Evolutionary conservation across 2,797 vertebrate genomes (phyloP).

Genomic region (Sebastes steindachneri): DNA sequence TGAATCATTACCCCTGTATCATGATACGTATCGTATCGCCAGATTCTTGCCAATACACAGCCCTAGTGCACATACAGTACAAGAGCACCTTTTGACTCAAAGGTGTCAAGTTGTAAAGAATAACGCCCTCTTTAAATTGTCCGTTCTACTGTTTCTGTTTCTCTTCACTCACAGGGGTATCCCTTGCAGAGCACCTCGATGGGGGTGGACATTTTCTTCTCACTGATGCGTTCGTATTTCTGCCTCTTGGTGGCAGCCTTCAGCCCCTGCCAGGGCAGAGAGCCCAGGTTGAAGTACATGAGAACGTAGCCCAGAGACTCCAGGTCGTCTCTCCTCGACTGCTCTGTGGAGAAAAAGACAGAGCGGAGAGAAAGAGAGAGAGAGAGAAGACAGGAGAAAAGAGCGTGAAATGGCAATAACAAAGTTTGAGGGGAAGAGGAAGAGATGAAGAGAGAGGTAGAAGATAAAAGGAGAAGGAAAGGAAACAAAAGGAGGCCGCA

Average conservation of each 20-base stretch:
- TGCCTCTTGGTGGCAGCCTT: conserved; percentile 97
- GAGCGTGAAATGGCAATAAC: not conserved
- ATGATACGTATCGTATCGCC: too few species aligned
- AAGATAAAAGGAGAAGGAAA: not conserved
- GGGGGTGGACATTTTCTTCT: conserved; percentile 98
- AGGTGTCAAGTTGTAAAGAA: not conserved
- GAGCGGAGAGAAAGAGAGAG: not conserved
- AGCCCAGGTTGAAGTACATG: conserved; percentile 99
- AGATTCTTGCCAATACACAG: too few species aligned
- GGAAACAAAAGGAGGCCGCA: not conserved
- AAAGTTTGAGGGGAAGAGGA: not conserved
- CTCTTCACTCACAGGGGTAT: conserved; percentile 90
- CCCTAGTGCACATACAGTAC: too few species aligned
- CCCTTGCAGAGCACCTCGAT: conserved; percentile 97
- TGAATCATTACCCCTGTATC: too few species aligned
- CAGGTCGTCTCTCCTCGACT: conserved; percentile 95
- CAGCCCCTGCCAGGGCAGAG: conserved; percentile 96
- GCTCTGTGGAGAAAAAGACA: conserved; percentile 80
- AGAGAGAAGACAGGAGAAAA: not conserved
- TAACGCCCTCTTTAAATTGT: not conserved
- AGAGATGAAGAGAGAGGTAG: not conserved
- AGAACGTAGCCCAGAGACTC: conserved; percentile 97
- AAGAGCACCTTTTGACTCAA: not conserved
- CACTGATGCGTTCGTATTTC: conserved; percentile 97
- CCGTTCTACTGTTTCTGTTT: not conserved